Base-by-base conservation (phyloP, 1,140 invertebrate species). In the Tyrophagus putrescentiae region DNA sequence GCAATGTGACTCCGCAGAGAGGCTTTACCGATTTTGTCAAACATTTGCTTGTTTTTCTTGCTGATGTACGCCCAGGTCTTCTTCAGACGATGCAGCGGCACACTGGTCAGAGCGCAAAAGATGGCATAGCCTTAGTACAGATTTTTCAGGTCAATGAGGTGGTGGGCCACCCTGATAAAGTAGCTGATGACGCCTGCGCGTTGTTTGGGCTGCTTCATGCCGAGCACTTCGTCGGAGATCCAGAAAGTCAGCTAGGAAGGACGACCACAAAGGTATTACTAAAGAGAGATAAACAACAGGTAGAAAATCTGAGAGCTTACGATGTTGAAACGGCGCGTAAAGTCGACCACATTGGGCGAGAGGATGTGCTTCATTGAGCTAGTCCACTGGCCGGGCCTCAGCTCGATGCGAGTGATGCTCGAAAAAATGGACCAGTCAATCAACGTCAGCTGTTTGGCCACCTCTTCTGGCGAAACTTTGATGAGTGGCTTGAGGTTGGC, bases 311-410 rank as follows among this genome's bases (percentile, higher is more conserved):
- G n/a, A n/a, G n/a, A 48, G 75, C 76, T 76, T 75, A 89, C 89
- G 77, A 93, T 87, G 78, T 96, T 96, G 70, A 96, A 96, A 71
- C 88, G 76, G 69, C 87, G 79, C 6, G 88, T 94, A 71, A 94
- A 93, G 31, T 84, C 84, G 11, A 94, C 89, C 64, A 95, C 83
- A 77, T 94, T 91, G n/a, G 90, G 90, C 9, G 91, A 83, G 18
- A 95, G 74, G 72, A 94, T 89, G 69, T 75, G 65, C 39, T 65
- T 65, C 13, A 16, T 32, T 9, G 42, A 23, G 23, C 60, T 28
- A 27, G n/a, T 50, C 53, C 61, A 56, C 39, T 29, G 16, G 16
- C 63, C 54, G 27, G 34, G 23, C 13, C 16, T 34, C 3, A 57
- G 34, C 68, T 74, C 73, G 64, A 92, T 86, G 3, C 88, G 84